phyloP scores from a whole-genome alignment of 2,113 vertebrate genomes.

The Poeciliopsis turrubarensis region DNA sequence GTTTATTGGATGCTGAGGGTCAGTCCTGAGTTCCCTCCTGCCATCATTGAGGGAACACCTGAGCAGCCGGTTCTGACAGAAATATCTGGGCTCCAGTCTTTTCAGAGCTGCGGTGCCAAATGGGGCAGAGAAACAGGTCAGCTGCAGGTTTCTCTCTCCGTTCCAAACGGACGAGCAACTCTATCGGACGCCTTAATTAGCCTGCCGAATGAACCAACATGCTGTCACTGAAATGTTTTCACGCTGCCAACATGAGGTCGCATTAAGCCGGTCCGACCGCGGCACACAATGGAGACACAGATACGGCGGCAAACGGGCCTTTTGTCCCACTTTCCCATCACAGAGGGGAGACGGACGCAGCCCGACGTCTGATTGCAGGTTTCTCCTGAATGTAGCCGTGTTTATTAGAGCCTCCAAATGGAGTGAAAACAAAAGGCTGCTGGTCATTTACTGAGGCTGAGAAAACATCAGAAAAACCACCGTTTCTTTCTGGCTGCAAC shows the following conservation, averaged over 20 bases:
- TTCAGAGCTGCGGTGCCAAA: slow-evolving; percentile 34
- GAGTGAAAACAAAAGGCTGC: not conserved
- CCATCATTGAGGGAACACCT: slow-evolving; percentile 24
- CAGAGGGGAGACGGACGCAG: not conserved
- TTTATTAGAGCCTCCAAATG: not conserved
- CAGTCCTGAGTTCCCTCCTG: slow-evolving; percentile 26
- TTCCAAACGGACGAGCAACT: slow-evolving; percentile 19
- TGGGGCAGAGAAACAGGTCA: slow-evolving; percentile 53
- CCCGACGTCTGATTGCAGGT: slow-evolving; percentile 8
- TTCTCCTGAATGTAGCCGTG: not conserved
- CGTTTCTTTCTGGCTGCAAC: not conserved
- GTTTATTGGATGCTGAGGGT: slow-evolving; percentile 16
- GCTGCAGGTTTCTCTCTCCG: slow-evolving; percentile 30
- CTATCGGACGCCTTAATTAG: slow-evolving; percentile 31
- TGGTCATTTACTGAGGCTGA: not conserved
- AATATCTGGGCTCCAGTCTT: slow-evolving; percentile 21
- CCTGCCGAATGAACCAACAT: slow-evolving; percentile 9
- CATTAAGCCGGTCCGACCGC: slow-evolving; percentile 18
- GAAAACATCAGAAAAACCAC: not conserved
- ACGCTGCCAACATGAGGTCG: slow-evolving; percentile 9
- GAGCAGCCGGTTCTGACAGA: slow-evolving; percentile 23
- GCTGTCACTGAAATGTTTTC: slow-evolving; percentile 30
- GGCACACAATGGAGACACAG: not conserved
- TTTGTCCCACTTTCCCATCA: slow-evolving; percentile 15
- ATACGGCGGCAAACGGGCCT: slow-evolving; percentile 5